A percentile compares a stretch with the other conserved stretches of the same genome.
Evolutionary conservation across 1,140 invertebrate species (phyloP).

Genomic region (Thaumatotibia leucotreta): DNA sequence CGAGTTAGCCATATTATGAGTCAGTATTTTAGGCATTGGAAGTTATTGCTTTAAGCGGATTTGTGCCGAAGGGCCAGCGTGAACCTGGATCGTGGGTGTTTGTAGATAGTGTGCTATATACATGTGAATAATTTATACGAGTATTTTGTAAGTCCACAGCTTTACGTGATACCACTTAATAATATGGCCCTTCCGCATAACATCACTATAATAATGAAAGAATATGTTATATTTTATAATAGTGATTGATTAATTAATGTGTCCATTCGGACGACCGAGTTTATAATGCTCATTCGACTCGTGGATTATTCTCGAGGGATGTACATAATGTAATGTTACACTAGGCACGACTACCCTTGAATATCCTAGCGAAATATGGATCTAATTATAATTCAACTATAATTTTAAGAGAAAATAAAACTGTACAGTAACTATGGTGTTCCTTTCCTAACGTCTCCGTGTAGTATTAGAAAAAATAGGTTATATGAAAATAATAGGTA

Average conservation of each 20-base stretch:
- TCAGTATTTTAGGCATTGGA: constrained; percentile 70
- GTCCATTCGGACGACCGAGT: constrained; percentile 56
- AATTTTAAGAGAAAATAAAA: constrained; percentile 52
- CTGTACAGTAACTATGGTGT: constrained; percentile 70
- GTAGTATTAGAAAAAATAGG: constrained; percentile 60
- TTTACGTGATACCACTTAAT: constrained; percentile 69
- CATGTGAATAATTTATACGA: constrained; percentile 76
- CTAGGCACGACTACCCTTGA: constrained; percentile 35
- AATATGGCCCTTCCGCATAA: constrained; percentile 59
- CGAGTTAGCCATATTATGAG: constrained; percentile 71
- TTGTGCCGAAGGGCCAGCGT: constrained; percentile 60
- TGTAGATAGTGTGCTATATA: constrained; percentile 76
- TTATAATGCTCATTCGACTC: constrained; percentile 63
- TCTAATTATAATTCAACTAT: constrained; percentile 51
- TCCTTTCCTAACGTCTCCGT: constrained; percentile 68
- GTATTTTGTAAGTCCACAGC: constrained; percentile 73
- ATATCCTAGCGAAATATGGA: constrained; percentile 52
- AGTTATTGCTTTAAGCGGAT: constrained; percentile 57
- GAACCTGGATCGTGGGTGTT: constrained; percentile 61
- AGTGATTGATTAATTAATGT: constrained; percentile 50
- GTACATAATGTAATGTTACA: constrained; percentile 58
- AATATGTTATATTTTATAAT: constrained; percentile 74
- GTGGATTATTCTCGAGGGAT: constrained; percentile 46
- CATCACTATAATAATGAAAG: constrained; percentile 54
- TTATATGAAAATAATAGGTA: constrained; percentile 50